These are phyloP conservation scores for Epinotia ramella DNA, from an alignment of 2,888 invertebrate species.

Conservation along the genomic window DNA sequence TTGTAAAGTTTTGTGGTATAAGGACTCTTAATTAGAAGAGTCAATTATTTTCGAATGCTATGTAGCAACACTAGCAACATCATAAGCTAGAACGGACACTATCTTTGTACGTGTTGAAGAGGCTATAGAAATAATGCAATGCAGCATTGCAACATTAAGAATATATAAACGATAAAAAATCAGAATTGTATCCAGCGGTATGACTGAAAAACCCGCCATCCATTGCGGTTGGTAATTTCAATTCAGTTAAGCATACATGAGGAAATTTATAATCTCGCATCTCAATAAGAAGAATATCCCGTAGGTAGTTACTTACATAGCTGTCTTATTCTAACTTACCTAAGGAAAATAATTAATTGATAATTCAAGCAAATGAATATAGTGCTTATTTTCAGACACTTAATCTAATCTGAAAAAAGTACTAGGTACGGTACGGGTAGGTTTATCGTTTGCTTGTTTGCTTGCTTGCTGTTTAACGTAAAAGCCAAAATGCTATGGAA, in stretches of 20 bases:
- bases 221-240: constrained; percentile 13
- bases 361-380: too few species aligned
- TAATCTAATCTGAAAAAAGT: too few species aligned
- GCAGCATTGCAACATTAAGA: not conserved
- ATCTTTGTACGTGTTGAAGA: not conserved
- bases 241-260: not conserved
- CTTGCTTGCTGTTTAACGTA: too few species aligned
- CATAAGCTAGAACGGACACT: not conserved
- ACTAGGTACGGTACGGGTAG: too few species aligned
- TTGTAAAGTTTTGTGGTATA: too few species aligned
- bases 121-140: not conserved
- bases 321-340: too few species aligned
- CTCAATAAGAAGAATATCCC: not conserved
- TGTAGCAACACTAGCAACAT: not conserved
- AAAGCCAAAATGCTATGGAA: too few species aligned
- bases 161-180: not conserved
- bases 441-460: too few species aligned
- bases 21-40: not conserved
- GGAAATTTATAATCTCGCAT: not conserved
- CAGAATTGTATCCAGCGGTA: not conserved
- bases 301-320: too few species aligned
- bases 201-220: constrained; percentile 25
- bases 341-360: too few species aligned
- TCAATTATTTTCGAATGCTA: not conserved
- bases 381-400: too few species aligned